phyloP scores from a whole-genome alignment of 2,888 invertebrate genomes.

The Gari tellinella region DNA sequence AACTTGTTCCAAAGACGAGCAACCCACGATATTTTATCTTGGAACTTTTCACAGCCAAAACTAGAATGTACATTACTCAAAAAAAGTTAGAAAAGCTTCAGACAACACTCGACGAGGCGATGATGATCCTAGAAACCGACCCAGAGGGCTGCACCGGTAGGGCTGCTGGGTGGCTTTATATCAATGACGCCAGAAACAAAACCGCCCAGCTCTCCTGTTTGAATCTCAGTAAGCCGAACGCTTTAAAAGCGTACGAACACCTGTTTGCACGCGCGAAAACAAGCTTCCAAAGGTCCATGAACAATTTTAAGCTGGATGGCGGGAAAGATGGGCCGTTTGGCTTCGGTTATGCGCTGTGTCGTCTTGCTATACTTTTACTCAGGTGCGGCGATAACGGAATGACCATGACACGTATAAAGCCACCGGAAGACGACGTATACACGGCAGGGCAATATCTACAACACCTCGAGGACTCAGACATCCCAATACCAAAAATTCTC shows the following conservation, averaged over 20 bases:
- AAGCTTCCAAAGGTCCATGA: constrained; percentile 58
- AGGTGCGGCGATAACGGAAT: constrained; percentile 61
- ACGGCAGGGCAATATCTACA: constrained; percentile 49
- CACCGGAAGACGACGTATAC: constrained; percentile 41
- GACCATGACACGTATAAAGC: constrained; percentile 50
- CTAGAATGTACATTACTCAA: constrained; percentile 62
- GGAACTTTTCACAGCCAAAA: constrained; percentile 62
- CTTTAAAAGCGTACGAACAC: constrained; percentile 38
- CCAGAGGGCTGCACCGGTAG: constrained; percentile 60
- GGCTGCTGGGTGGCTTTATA: constrained; percentile 66
- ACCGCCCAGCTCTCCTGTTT: constrained; percentile 53
- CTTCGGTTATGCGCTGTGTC: constrained; percentile 59
- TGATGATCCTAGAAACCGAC: constrained; percentile 64
- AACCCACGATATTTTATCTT: constrained; percentile 61
- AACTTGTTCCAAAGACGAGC: constrained; percentile 52
- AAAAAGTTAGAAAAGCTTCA: constrained; percentile 63
- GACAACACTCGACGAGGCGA: constrained; percentile 51
- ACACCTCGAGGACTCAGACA: constrained; percentile 57
- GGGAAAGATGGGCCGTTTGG: constrained; percentile 68
- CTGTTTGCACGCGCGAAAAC: constrained; percentile 47
- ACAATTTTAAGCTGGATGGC: constrained; percentile 59
- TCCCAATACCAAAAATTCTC: constrained; percentile 55
- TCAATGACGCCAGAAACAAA: constrained; percentile 58
- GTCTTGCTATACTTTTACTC: constrained; percentile 51
- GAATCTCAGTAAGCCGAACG: constrained; percentile 52